phyloP scores from a whole-genome alignment of 1,140 invertebrate genomes.

The Tyrophagus putrescentiae region DNA sequence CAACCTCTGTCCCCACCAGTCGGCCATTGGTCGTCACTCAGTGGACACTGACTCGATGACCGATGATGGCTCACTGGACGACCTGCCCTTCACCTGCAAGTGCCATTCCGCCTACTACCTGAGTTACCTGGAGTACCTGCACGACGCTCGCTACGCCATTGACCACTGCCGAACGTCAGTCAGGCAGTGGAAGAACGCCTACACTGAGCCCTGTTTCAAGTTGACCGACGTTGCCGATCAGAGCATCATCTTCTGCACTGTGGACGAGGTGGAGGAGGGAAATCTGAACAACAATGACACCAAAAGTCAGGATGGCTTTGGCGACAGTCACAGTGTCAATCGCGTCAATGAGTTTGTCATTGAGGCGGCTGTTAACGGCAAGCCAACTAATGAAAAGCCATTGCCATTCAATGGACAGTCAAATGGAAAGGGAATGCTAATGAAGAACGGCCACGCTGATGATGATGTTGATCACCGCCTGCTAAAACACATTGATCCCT shows the following conservation, averaged over 20 bases:
- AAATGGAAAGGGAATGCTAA: too few species aligned
- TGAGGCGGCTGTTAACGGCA: too few species aligned
- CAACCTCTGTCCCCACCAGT: slow-evolving; percentile 3
- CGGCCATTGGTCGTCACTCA: background rate
- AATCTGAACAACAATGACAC: background rate
- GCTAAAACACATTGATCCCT: slow-evolving; percentile 51
- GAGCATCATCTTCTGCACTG: slow-evolving; percentile 46
- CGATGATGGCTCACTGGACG: background rate
- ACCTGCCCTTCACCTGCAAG: background rate
- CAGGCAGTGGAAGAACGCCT: slow-evolving; percentile 44
- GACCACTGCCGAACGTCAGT: slow-evolving; percentile 53
- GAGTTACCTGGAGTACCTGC: slow-evolving; percentile 42
- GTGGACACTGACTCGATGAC: background rate
- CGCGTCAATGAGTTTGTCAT: too few species aligned
- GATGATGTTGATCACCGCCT: too few species aligned
- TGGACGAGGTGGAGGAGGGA: background rate
- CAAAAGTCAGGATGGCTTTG: background rate
- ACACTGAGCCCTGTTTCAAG: slow-evolving; percentile 22
- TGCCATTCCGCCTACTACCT: background rate
- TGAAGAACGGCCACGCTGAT: too few species aligned
- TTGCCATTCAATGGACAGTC: background rate
- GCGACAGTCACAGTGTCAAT: background rate
- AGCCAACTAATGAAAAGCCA: too few species aligned
- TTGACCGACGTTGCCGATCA: slow-evolving; percentile 53
- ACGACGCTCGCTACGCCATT: slow-evolving; percentile 61